Base-by-base conservation (phyloP, 2,888 invertebrate species). In the Hermaeophaga mercurialis region DNA sequence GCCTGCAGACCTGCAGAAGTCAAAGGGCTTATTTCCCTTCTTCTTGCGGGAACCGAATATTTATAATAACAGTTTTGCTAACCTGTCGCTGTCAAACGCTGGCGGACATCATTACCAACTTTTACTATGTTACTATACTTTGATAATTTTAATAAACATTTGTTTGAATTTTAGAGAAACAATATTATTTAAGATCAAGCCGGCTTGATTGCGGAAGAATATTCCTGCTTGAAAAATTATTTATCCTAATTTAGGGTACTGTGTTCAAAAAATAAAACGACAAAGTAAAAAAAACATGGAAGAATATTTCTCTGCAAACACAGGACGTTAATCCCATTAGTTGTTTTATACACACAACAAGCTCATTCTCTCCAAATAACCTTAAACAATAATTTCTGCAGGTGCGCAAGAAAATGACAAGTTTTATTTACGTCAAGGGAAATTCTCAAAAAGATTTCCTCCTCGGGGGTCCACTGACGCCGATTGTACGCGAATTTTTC, bases 1-100 rank as follows among this genome's bases (percentile, higher is more conserved):
- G 90, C 79, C 96, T 96, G 65, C 99, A 88, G 36, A 39, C 39
- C 48, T 55, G 80, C 94, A 94, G 82, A 93, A 98, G 76, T 97
- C 97, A 65, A 95, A 94, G 31, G 98, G 99, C 55, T 91, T 88
- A 26, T 95, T 94, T 62, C 99, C 99, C 73, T 96, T 95, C 67
- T 96, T 91, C 81, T 96, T 93, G 67, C 96, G 91, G 45, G 94
- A 93, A 80, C 98, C 98, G 78, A 96, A 99, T 72, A 99, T 94
- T 79, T 96, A n/a, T n/a, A n/a, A n/a, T n/a, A n/a, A n/a, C n/a
- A n/a, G n/a, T 94, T 79, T 96, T 97, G 56, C 93, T 93, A 63
- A 98, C 90, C n/a, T n/a, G n/a, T n/a, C n/a, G n/a, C n/a, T n/a
- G n/a, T n/a, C n/a, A n/a, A n/a, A n/a, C n/a, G n/a, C n/a, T n/a